Conservation (phyloP, 2,113 vertebrate species). For the Etia nguti region DNA sequence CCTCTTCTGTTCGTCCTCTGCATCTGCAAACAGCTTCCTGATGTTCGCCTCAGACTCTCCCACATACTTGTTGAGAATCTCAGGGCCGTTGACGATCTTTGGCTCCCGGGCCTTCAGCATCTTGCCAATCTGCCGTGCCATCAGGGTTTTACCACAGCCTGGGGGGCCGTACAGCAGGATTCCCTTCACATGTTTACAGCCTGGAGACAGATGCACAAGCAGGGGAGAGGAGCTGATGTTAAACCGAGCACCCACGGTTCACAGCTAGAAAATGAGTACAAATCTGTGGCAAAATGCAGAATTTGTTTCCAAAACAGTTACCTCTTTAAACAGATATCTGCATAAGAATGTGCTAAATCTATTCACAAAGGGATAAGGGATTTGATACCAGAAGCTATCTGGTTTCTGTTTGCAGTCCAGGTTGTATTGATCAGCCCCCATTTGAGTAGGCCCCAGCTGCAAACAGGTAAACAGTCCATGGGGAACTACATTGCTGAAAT, state of each 20-base stretch:
- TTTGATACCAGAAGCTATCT: not conserved
- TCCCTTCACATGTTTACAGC: constrained; percentile 97
- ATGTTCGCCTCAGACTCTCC: constrained; percentile 97
- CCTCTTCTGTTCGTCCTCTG: constrained; percentile 94
- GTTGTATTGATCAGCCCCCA: not conserved
- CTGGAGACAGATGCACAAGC: constrained; percentile 59
- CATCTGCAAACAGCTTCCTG: constrained; percentile 95
- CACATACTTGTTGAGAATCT: constrained; percentile 97
- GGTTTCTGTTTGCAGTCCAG: not conserved
- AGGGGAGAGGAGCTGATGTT: not conserved
- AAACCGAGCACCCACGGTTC: not conserved
- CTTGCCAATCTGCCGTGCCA: constrained; percentile 97
- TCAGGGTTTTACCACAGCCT: constrained; percentile 94
- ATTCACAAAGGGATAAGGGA: not conserved
- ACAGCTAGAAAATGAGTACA: not conserved
- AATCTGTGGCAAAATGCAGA: accelerated
- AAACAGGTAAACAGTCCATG: not conserved
- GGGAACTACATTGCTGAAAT: not conserved
- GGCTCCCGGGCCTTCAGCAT: constrained; percentile 97
- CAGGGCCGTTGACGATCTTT: constrained; percentile 94
- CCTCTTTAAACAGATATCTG: not conserved
- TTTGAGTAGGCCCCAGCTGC: not conserved
- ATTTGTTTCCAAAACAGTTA: not conserved
- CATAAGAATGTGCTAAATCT: not conserved
- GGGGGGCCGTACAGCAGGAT: constrained; percentile 94